Conservation (phyloP, 2,113 vertebrate species). For the Nibea coibor region DNA sequence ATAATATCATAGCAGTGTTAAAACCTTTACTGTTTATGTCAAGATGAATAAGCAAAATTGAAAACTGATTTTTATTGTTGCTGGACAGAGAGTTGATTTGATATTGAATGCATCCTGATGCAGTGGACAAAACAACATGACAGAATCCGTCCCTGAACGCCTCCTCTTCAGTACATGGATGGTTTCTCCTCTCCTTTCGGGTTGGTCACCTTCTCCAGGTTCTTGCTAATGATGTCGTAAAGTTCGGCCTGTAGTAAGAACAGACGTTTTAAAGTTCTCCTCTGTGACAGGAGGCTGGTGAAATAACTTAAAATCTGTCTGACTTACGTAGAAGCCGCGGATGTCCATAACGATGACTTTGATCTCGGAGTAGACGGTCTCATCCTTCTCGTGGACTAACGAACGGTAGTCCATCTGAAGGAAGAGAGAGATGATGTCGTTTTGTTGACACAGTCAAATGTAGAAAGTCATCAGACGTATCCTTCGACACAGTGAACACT, state of each 20-base stretch:
- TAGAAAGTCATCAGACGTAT: neutral
- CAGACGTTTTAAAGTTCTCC: neutral
- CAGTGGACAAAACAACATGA: neutral
- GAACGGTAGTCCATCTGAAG: slow-evolving; percentile 92
- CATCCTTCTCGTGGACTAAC: slow-evolving; percentile 88
- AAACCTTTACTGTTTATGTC: neutral
- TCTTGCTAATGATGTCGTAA: slow-evolving; percentile 90
- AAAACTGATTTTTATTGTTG: neutral
- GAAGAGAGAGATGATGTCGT: neutral
- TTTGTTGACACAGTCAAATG: neutral
- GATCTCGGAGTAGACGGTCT: slow-evolving; percentile 84
- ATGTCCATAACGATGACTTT: slow-evolving; percentile 87
- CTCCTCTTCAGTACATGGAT: slow-evolving; percentile 85
- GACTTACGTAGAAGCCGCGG: slow-evolving; percentile 90
- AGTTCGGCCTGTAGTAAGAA: slow-evolving; percentile 85
- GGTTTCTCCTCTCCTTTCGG: slow-evolving; percentile 94
- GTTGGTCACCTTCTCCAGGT: slow-evolving; percentile 89
- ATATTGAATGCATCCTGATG: neutral
- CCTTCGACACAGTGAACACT: slow-evolving; percentile 51
- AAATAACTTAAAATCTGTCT: fast-evolving
- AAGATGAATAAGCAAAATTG: neutral
- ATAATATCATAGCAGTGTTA: slow-evolving; percentile 11
- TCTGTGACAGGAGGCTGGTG: fast-evolving
- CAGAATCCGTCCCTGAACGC: neutral
- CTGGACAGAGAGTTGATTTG: neutral